These are phyloP conservation scores for Drosophila sp. DNA, from an alignment of 1,140 invertebrate genomes.

Conservation along the genomic window DNA sequence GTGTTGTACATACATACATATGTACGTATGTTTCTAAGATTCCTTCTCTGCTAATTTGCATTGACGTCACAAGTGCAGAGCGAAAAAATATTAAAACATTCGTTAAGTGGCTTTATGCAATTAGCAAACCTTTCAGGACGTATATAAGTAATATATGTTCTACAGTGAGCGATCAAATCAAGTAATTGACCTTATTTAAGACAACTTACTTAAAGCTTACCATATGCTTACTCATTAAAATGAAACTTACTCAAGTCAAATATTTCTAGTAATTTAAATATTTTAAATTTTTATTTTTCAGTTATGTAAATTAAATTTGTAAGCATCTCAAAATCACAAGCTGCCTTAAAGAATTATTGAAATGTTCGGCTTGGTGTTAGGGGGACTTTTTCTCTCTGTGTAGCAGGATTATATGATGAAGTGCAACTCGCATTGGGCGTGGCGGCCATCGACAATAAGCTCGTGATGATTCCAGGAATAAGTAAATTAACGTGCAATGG, in stretches of 20 bases:
- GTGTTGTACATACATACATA: background rate
- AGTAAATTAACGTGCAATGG: conserved; percentile 31
- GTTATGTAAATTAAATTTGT: too few relatives aligned
- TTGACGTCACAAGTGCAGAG: conserved; percentile 40
- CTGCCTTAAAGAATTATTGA: too few relatives aligned
- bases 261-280: too few relatives aligned
- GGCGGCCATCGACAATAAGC: background rate
- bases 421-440: conserved; percentile 4
- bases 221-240: too few relatives aligned
- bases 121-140: conserved; percentile 15
- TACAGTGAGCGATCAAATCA: too few relatives aligned
- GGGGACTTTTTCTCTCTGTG: too few relatives aligned
- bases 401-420: background rate
- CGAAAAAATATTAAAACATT: background rate
- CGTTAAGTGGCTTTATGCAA: background rate
- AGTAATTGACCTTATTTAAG: too few relatives aligned
- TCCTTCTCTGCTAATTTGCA: conserved; percentile 12
- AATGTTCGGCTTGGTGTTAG: too few relatives aligned
- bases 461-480: background rate
- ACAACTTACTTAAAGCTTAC: too few relatives aligned
- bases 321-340: too few relatives aligned
- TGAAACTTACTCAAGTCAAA: too few relatives aligned
- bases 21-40: conserved; percentile 6
- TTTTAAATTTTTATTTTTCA: too few relatives aligned
- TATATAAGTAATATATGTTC: background rate